phyloP scores from a whole-genome alignment of 2,888 invertebrate species.

The Rhamphomyia laevipes region DNA sequence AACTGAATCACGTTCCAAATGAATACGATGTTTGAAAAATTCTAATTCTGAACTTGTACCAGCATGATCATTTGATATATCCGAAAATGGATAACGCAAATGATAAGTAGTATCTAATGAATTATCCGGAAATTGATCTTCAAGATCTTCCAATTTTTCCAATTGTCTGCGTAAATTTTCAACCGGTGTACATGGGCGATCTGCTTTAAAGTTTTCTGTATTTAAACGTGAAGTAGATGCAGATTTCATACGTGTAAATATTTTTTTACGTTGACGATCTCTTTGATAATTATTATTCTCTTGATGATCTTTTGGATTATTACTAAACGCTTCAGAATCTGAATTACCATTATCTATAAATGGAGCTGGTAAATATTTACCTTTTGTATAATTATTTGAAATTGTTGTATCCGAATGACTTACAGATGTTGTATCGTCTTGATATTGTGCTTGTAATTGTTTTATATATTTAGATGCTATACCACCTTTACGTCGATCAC shows the following conservation, averaged over 20 bases:
- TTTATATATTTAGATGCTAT: conserved; percentile 34
- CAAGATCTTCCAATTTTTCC: conserved; percentile 68
- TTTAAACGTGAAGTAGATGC: conserved; percentile 58
- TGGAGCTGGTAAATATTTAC: conserved; percentile 26
- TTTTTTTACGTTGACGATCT: conserved; percentile 50
- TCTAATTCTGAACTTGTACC: conserved; percentile 56
- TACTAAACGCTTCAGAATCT: conserved; percentile 30
- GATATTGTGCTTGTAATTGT: conserved; percentile 28
- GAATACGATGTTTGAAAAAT: conserved; percentile 71
- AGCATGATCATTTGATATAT: conserved; percentile 41
- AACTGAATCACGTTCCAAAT: conserved; percentile 69
- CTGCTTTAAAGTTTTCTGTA: conserved; percentile 32
- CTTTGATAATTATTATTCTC: conserved; percentile 38
- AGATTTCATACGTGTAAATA: conserved; percentile 58
- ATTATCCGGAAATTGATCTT: conserved; percentile 67
- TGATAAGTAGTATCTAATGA: conserved; percentile 62
- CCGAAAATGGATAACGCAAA: conserved; percentile 67
- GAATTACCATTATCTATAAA: conserved; percentile 34
- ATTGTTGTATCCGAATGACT: conserved; percentile 37
- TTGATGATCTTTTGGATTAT: conserved; percentile 29
- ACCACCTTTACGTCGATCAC: conserved; percentile 24
- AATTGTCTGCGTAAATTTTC: conserved; percentile 70
- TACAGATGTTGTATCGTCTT: conserved; percentile 32
- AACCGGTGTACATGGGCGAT: conserved; percentile 58
- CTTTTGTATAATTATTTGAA: conserved; percentile 34